A percentile compares a stretch with the other conserved stretches of the same genome.
phyloP scores from a whole-genome alignment of 2,797 vertebrate genomes.

The Thripadectes ignobilis region DNA sequence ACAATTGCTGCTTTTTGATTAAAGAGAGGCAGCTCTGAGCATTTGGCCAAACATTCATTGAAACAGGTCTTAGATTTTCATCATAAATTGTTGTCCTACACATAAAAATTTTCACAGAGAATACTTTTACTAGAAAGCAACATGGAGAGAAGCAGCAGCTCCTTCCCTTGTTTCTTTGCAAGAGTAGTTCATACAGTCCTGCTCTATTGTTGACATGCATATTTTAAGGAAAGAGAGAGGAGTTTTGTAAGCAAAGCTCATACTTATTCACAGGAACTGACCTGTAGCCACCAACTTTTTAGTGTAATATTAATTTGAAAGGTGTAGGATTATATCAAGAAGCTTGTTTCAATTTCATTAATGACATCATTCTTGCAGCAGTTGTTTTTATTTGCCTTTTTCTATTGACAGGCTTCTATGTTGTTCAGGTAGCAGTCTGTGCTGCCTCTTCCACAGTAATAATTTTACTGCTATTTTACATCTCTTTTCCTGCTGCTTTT shows the following conservation, averaged over 20 bases:
- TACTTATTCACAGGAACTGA: background rate
- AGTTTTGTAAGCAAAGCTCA: background rate
- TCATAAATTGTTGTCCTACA: background rate
- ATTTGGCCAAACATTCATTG: background rate
- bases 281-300: background rate
- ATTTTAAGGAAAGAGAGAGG: background rate
- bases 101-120: background rate
- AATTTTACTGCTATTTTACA: background rate
- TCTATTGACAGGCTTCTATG: background rate
- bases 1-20: background rate
- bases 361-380: background rate
- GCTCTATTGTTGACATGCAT: background rate
- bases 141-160: background rate
- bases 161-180: background rate
- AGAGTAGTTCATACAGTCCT: background rate
- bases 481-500: background rate
- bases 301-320: background rate
- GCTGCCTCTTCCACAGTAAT: background rate
- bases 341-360: background rate
- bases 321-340: background rate
- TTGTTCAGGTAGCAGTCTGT: background rate
- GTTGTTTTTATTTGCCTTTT: background rate
- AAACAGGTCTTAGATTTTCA: background rate
- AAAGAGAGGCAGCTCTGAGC: background rate
- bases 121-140: background rate